Evolutionary conservation across 2,113 vertebrate species (phyloP), one percentile per base, ranked within the genome.

Genomic region (Peromyscus californicus): DNA sequence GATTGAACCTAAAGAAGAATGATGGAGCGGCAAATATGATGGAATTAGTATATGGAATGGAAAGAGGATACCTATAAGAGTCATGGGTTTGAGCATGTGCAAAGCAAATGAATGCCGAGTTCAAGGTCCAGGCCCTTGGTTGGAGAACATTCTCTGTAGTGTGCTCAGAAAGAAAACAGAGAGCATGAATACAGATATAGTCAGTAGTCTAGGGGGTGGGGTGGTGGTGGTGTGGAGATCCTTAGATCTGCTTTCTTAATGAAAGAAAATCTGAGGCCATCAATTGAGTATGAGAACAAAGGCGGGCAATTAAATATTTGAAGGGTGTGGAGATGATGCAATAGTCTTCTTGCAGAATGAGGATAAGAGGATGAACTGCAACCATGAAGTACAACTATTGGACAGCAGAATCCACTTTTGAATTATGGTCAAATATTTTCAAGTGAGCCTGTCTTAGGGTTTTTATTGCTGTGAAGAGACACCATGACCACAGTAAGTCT

Each of bases 171-270:
- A 70, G 72, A 86, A 96, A 95, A 85, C 4, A 85, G 61, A 72
- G 11, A 84, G 48, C 57, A 19, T 1, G n/a, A 29, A 19, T 61
- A 17, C 48, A 80, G 29, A 29, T n/a, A 42, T 7, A 22, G 16
- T 70, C 39, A 54, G 29, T 83, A 45, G 39, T 22, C 16, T 80
- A 72, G 45, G 54, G 13, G 22, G 59, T 1, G 19, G 19, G 22
- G 59, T 61, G 59, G 59, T 17, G 57, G 57, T 15, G 17, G 57
- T 59, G 57, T 15, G 17, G 57, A 59, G 57, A 59, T 5, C 57
- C 61, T 22, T 24, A 72, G 70, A 36, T 79, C 76, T 36, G 33
- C 51, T 67, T 97, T 94, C 79, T 86, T 76, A 95, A 80, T 48
- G 29, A 93, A 95, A 83, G 72, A 54, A 91, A 92, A 69, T 42